These are phyloP conservation scores for Heteronetta atricapilla DNA, from an alignment of 2,113 vertebrate species.

Conservation along the genomic window DNA sequence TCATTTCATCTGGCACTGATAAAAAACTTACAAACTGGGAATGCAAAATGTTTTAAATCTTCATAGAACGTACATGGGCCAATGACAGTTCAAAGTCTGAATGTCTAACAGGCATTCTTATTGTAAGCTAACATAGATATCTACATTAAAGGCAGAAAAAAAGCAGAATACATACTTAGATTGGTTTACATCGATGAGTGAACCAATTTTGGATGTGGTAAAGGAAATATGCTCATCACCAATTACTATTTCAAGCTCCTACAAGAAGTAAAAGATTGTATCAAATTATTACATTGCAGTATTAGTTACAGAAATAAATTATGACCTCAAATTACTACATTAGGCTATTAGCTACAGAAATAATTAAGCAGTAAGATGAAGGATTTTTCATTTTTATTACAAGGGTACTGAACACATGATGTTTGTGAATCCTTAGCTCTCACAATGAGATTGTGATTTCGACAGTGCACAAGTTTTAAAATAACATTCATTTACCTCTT, in stretches of 20 bases:
- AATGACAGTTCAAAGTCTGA: not conserved
- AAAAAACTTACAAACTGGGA: too few relatives aligned
- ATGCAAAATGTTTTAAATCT: too few relatives aligned
- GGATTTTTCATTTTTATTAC: not conserved
- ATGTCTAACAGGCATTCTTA: not conserved
- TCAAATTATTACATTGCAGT: not conserved
- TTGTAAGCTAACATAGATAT: fast-evolving
- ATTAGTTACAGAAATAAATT: not conserved
- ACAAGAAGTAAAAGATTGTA: not conserved
- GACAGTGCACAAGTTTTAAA: not conserved
- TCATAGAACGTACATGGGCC: too few relatives aligned
- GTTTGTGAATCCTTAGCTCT: not conserved
- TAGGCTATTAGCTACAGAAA: not conserved
- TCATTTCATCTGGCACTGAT: not conserved
- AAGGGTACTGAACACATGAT: not conserved
- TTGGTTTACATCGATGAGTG: conserved; percentile 98
- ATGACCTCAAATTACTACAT: not conserved
- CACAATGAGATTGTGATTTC: fast-evolving
- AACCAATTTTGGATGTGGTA: conserved; percentile 98
- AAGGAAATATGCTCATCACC: conserved; percentile 99
- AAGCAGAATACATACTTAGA: conserved; percentile 87
- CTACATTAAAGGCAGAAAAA: not conserved
- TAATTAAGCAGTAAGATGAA: fast-evolving
- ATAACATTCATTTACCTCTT: not conserved
- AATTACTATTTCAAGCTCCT: conserved; percentile 98